Evolutionary conservation across 92 coral and sea anemone species (phyloP).

Genomic region (Zoanthus sociatus): DNA sequence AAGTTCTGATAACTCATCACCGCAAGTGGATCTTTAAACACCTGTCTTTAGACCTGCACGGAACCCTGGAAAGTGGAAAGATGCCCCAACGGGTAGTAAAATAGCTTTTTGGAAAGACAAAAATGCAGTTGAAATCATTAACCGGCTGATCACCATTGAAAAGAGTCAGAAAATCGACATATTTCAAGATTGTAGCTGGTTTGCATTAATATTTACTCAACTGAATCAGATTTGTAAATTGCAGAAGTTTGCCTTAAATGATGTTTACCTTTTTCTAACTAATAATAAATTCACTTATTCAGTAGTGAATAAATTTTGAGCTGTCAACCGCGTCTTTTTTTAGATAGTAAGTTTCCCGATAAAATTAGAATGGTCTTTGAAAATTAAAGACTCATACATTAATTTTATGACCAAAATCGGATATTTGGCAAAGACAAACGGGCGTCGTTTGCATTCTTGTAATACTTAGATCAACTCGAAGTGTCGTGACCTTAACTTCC

Average conservation of each 20-base stretch:
- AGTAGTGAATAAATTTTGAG: not conserved
- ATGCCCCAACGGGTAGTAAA: not conserved
- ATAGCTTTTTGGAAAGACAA: not conserved
- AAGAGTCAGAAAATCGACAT: not conserved
- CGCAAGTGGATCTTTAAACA: not conserved
- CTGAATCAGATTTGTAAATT: not conserved
- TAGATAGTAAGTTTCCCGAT: not conserved
- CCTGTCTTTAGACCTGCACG: not conserved
- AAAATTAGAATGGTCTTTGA: not conserved
- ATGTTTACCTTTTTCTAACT: not conserved
- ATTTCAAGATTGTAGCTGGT: not conserved
- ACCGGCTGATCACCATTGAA: not conserved
- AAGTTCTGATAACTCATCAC: not conserved
- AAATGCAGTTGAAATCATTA: not conserved
- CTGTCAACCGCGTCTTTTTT: not conserved
- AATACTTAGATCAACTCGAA: conserved; percentile 1
- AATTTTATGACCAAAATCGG: not conserved
- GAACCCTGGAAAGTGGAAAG: not conserved
- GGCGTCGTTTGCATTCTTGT: conserved; percentile 2
- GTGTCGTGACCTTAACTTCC: conserved; percentile 3
- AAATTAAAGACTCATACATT: not conserved
- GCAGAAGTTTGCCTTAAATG: not conserved
- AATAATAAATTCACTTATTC: not conserved
- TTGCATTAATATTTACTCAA: not conserved
- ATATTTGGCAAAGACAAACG: not conserved